Conservation (phyloP, 2,888 invertebrate genomes). For the Octonoba sinensis region DNA sequence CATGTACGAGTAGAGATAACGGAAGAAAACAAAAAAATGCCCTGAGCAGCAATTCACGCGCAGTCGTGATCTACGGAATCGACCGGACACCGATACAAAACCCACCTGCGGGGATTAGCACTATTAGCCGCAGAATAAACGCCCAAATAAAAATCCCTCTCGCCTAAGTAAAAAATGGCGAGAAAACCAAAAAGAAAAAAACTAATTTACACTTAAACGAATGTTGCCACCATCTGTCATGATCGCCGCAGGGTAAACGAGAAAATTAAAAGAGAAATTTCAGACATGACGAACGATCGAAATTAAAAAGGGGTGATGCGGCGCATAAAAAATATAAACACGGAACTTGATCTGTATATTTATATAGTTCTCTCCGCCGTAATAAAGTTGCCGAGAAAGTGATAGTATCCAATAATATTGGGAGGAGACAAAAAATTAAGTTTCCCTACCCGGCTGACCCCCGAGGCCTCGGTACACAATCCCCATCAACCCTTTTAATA, state of each 20-base stretch:
- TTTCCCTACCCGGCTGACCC: slow-evolving; percentile 4
- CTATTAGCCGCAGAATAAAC: slow-evolving; percentile 24
- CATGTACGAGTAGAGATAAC: no score
- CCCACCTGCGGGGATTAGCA: neutral
- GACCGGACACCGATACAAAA: neutral
- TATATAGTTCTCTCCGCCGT: neutral
- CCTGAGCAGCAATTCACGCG: no score
- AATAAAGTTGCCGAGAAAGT: neutral
- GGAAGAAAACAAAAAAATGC: no score
- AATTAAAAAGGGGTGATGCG: slow-evolving; percentile 6
- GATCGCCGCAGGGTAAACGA: slow-evolving; percentile 2
- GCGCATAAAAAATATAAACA: no score
- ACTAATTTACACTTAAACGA: slow-evolving; percentile 27
- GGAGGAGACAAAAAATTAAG: slow-evolving; percentile 14
- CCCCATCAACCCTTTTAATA: no score
- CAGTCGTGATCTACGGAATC: no score
- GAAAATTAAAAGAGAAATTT: slow-evolving; percentile 4
- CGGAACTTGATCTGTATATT: no score
- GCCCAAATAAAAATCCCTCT: slow-evolving; percentile 15
- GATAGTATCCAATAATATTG: slow-evolving; percentile 19
- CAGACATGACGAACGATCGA: slow-evolving; percentile 10
- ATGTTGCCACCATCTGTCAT: slow-evolving; percentile 30
- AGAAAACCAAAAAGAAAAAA: neutral
- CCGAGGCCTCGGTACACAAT: slow-evolving; percentile 5
- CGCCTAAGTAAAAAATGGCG: neutral